A percentile compares a stretch with the other conserved stretches of the same genome.
Evolutionary conservation across 2,113 vertebrate species (phyloP).

Genomic region (rat (Rattus norvegicus)): GRCr8 NC_086027.1:32375501-32376000

Average conservation of each 20-base stretch:
- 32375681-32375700: neutral
- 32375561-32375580: neutral
- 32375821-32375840: neutral
- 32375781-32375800: neutral
- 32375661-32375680: neutral
- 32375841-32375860: conserved; percentile 22
- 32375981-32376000: too few species aligned
- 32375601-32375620: neutral
- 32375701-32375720: neutral
- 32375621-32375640: neutral
- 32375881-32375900: neutral
- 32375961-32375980: neutral
- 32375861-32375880: neutral
- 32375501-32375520: neutral
- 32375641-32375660: neutral
- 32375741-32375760: neutral
- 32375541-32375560: neutral
- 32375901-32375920: neutral
- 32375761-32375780: neutral
- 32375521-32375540: neutral
- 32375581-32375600: conserved; percentile 28
- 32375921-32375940: neutral
- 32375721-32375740: conserved; percentile 41
- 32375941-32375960: neutral
- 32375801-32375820: neutral